Base-by-base conservation (phyloP, 2,113 vertebrate genomes). In the Labeo rohita region DNA sequence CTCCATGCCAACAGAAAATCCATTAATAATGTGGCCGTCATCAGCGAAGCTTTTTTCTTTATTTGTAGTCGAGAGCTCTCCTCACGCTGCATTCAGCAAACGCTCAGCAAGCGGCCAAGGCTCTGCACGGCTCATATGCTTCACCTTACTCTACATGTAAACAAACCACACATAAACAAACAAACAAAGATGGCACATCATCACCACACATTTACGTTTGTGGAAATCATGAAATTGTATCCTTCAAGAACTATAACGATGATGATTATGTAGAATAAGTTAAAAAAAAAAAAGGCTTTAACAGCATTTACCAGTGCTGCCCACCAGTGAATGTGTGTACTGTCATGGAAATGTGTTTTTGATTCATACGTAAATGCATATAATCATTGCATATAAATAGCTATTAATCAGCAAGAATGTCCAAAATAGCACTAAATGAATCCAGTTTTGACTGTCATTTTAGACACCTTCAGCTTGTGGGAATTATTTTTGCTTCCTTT, bases 1-100 rank as follows among this genome's bases (percentile, higher is more conserved):
- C 90, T 87, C 81, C 84, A 89, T 90, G 88, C 89, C 90, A 90
- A 21, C 50, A 39, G 80, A 74, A 87, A 85, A 83, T 56, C 70
- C 74, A 85, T 92, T 92, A 90, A 91, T 92, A 92, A 94, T 91
- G 92, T 93, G 89, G 84, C 86, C 90, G 90, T 93, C 90, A 92
- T 92, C 86, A 92, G 91, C 80, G 90, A 87, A 87, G 87, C 90
- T 89, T 86, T 89, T 86, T 79, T 89, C 79, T 81, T 89, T 89
- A 16, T 73, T 12, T 12, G 2, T 34, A 59, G 18, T 23, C 8
- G 82, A 73, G 82, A 56, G 82, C 15, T 36, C 28, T 70, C 6
- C 63, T 68, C 56, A 45, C 21, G 11, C 77, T 43, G 11, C 77
- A 76, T n/a, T 85, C 83, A 52, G n/a, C 28, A 50, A 5, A 0